Percentiles rank a stretch among this genome's conserved stretches.
phyloP scores from a whole-genome alignment of 1,140 invertebrate species.

The Drosophila funebris region DNA sequence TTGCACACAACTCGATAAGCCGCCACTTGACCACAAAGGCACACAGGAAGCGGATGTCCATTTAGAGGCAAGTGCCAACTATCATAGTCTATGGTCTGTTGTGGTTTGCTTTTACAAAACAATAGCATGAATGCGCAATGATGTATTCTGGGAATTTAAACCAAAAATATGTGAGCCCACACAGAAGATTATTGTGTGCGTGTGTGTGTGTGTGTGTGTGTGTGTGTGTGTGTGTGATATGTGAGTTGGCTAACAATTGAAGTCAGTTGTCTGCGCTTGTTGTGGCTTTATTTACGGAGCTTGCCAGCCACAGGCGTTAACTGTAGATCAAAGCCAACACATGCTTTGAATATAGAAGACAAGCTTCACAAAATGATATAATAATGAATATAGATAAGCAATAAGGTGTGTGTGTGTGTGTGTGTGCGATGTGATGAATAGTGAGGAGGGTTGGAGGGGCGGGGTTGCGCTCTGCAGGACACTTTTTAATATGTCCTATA shows the following conservation, averaged over 20 bases:
- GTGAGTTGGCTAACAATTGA: background rate
- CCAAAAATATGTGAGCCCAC: background rate
- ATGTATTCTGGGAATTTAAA: background rate
- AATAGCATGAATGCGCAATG: background rate
- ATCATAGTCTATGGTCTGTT: background rate
- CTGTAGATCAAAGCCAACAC: constrained; percentile 24
- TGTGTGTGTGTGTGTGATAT: constrained; percentile 1
- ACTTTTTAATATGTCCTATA: constrained; percentile 57
- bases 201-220: background rate
- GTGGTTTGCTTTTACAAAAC: background rate
- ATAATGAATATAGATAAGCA: constrained; percentile 17
- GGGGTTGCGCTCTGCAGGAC: constrained; percentile 35
- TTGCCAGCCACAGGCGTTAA: background rate
- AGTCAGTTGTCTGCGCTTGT: background rate
- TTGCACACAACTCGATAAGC: constrained; percentile 1
- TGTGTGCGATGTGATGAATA: too few relatives aligned
- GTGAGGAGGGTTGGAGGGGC: too few relatives aligned
- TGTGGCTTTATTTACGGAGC: constrained; percentile 1
- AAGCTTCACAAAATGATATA: constrained; percentile 7
- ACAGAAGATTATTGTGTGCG: background rate
- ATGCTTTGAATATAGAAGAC: background rate
- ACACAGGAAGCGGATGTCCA: constrained; percentile 6
- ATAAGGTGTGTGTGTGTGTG: too few relatives aligned
- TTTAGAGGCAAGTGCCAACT: constrained; percentile 5
- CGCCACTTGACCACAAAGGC: constrained; percentile 23